Percentiles rank a stretch among this genome's conserved stretches.
phyloP scores from a whole-genome alignment of 2,797 vertebrate genomes.

The Typhlichthys subterraneus region DNA sequence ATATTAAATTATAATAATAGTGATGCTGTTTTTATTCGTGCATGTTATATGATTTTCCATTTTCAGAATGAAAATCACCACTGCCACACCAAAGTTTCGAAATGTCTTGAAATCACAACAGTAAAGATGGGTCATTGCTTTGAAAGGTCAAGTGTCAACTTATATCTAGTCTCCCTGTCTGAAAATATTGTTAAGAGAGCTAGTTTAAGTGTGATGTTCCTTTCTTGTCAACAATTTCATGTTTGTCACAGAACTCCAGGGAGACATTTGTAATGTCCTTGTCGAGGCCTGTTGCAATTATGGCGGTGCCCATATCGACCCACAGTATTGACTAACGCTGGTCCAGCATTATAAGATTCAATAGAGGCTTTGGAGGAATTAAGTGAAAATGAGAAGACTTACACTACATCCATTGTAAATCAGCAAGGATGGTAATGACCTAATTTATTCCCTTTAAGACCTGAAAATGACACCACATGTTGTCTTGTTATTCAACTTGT shows the following conservation, averaged over 20 bases:
- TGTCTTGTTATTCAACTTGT: neutral
- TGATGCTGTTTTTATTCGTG: conserved; percentile 6
- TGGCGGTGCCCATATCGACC: conserved; percentile 58
- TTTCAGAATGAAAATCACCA: neutral
- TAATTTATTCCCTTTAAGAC: conserved; percentile 30
- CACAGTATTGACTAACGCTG: conserved; percentile 57
- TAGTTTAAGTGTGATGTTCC: conserved; percentile 12
- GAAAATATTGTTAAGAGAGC: conserved; percentile 35
- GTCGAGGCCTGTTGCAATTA: conserved; percentile 66
- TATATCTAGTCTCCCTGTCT: conserved; percentile 31
- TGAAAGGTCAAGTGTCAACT: conserved; percentile 50
- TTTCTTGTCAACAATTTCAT: conserved; percentile 48
- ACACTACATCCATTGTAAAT: conserved; percentile 30
- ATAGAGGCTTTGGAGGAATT: conserved; percentile 45
- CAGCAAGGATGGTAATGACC: conserved; percentile 22
- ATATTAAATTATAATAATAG: neutral
- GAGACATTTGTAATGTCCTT: conserved; percentile 65
- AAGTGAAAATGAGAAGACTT: conserved; percentile 46
- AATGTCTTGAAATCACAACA: conserved; percentile 3
- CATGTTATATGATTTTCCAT: conserved; percentile 1
- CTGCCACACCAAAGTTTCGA: conserved; percentile 7
- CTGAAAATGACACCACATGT: conserved; percentile 3
- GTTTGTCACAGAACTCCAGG: conserved; percentile 54
- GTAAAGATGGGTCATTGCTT: neutral
- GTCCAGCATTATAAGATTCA: conserved; percentile 61